A percentile compares a stretch with the other conserved stretches of the same genome.
phyloP scores from a whole-genome alignment of 2,888 invertebrate species.

The Thecophora atra region DNA sequence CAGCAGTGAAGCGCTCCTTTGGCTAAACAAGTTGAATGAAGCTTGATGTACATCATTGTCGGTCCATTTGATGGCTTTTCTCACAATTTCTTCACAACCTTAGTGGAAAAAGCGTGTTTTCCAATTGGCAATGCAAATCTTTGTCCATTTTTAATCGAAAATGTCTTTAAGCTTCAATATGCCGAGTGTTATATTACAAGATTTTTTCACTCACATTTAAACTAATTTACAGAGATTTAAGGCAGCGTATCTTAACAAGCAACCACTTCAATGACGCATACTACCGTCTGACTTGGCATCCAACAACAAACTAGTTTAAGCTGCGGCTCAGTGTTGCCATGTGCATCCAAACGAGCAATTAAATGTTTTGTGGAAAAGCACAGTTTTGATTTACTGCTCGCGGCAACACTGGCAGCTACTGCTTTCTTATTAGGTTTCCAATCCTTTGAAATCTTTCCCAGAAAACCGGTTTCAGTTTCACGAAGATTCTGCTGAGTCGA shows the following conservation, averaged over 20 bases:
- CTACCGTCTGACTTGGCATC: constrained; percentile 27
- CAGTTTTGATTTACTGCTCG: too few species aligned
- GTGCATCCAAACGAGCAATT: too few species aligned
- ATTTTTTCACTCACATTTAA: constrained; percentile 21
- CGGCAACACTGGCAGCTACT: too few species aligned
- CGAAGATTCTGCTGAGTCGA: too few species aligned
- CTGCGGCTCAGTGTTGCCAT: constrained; percentile 22
- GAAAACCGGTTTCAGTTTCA: too few species aligned
- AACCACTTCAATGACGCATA: not conserved
- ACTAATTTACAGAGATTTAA: constrained; percentile 11
- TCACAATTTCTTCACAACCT: constrained; percentile 14
- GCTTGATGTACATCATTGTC: constrained; percentile 22
- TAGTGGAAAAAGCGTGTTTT: constrained; percentile 7
- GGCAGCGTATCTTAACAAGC: not conserved
- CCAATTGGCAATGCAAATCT: constrained; percentile 15
- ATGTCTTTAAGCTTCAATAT: not conserved
- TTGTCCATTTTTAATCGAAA: constrained; percentile 12
- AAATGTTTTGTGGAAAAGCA: too few species aligned
- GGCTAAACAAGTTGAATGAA: constrained; percentile 15
- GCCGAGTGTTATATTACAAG: not conserved
- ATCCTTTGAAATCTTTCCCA: too few species aligned
- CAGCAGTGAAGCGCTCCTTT: constrained; percentile 18
- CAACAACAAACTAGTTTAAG: constrained; percentile 35
- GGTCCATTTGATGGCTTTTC: constrained; percentile 9
- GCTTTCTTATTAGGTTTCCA: too few species aligned